phyloP scores from a whole-genome alignment of 2,888 invertebrate genomes.

The Junonia oenone region DNA sequence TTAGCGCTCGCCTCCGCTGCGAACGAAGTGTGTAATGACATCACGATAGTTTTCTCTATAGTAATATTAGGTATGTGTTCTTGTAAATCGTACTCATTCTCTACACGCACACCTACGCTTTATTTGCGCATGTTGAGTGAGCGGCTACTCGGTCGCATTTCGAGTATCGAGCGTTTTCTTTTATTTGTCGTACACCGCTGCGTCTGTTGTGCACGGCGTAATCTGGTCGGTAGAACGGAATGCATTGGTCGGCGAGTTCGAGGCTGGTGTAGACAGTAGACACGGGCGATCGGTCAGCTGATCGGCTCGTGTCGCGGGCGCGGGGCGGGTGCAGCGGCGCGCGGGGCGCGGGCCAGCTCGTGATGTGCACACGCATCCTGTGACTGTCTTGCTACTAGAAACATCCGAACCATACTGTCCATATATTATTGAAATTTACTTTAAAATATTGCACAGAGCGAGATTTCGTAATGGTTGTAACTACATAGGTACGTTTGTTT shows the following conservation, averaged over 20 bases:
- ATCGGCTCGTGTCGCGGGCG: slow-evolving; percentile 50
- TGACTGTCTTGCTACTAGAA: slow-evolving; percentile 15
- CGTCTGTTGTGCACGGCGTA: slow-evolving; percentile 38
- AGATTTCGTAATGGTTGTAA: slow-evolving; percentile 60
- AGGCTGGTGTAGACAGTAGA: slow-evolving; percentile 33
- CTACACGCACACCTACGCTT: slow-evolving; percentile 22
- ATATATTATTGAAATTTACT: slow-evolving; percentile 3
- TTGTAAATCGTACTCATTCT: slow-evolving; percentile 13
- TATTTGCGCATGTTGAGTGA: slow-evolving; percentile 23
- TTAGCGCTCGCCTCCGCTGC: not conserved
- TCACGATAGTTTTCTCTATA: slow-evolving; percentile 15
- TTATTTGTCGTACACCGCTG: slow-evolving; percentile 19
- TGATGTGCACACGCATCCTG: slow-evolving; percentile 42
- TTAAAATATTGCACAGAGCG: slow-evolving; percentile 55
- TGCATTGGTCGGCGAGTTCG: slow-evolving; percentile 47
- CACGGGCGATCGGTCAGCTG: slow-evolving; percentile 63
- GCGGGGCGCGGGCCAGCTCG: slow-evolving; percentile 25
- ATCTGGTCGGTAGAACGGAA: slow-evolving; percentile 51
- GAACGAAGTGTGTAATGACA: slow-evolving; percentile 1
- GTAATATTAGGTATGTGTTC: slow-evolving; percentile 13
- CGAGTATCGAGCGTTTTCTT: slow-evolving; percentile 33
- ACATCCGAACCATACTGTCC: slow-evolving; percentile 1
- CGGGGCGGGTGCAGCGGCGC: slow-evolving; percentile 31
- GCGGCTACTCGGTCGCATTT: slow-evolving; percentile 5
- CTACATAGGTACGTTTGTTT: no score